phyloP scores from a whole-genome alignment of 2,888 invertebrate genomes.

The Petrophora chlorosata region DNA sequence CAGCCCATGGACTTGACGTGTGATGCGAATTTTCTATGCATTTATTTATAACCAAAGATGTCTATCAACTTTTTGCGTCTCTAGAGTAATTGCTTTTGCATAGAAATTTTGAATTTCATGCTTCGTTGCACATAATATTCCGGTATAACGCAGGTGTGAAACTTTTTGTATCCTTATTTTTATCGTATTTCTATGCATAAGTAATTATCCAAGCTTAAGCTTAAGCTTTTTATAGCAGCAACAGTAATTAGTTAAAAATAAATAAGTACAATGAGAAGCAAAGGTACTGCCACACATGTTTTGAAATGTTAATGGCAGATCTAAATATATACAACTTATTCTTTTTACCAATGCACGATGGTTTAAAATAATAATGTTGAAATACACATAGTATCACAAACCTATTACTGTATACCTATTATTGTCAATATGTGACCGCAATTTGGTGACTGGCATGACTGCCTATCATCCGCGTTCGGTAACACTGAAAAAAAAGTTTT shows the following conservation, averaged over 20 bases:
- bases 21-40: constrained; percentile 28
- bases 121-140: constrained; percentile 10
- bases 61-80: constrained; percentile 15
- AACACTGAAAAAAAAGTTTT: too few species aligned
- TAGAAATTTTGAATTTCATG: constrained; percentile 24
- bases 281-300: constrained; percentile 20
- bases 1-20: constrained; percentile 21
- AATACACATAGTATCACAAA: too few species aligned
- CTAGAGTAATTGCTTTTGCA: constrained; percentile 17
- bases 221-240: constrained; percentile 1
- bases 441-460: constrained; percentile 7
- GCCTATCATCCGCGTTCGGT: constrained; percentile 11
- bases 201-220: too few species aligned
- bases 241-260: constrained; percentile 30
- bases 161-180: constrained; percentile 2
- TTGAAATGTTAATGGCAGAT: constrained; percentile 14
- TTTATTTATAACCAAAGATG: constrained; percentile 10
- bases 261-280: constrained; percentile 24
- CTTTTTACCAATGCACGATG: too few species aligned
- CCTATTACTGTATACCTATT: too few species aligned
- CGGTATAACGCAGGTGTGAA: neutral
- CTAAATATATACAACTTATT: too few species aligned
- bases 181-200: neutral
- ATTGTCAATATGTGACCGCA: constrained; percentile 9
- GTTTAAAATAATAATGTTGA: too few species aligned